A percentile compares a stretch with the other conserved stretches of the same genome.
phyloP scores from a whole-genome alignment of 1,140 invertebrate species.

The Nymphalis io region DNA sequence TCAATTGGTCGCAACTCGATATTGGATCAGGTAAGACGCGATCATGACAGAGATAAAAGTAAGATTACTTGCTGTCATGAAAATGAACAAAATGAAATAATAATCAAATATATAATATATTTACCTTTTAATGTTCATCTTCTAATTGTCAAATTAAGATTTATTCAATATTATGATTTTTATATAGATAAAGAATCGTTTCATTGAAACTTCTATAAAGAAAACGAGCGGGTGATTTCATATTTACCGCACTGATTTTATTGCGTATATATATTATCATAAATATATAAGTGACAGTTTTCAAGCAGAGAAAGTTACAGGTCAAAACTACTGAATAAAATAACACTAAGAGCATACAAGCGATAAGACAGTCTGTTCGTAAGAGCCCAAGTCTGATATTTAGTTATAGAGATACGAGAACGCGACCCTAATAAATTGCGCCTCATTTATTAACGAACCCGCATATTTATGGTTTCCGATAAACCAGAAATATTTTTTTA shows the following conservation, averaged over 20 bases:
- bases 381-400: constrained; percentile 15
- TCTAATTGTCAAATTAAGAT: too few relatives aligned
- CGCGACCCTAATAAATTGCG: constrained; percentile 5
- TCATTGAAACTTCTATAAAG: too few relatives aligned
- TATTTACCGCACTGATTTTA: too few relatives aligned
- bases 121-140: too few relatives aligned
- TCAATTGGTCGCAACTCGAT: constrained; percentile 6
- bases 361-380: neutral
- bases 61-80: neutral
- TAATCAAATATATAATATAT: too few relatives aligned
- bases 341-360: neutral
- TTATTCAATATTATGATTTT: too few relatives aligned
- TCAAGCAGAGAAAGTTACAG: neutral
- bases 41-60: constrained; percentile 1
- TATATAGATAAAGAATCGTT: too few relatives aligned
- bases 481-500: neutral
- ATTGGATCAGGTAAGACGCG: constrained; percentile 6
- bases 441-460: constrained; percentile 10
- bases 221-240: too few relatives aligned
- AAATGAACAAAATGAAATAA: too few relatives aligned
- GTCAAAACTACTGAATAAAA: constrained; percentile 3
- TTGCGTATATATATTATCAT: neutral
- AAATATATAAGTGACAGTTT: neutral
- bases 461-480: constrained; percentile 10
- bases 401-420: constrained; percentile 16